These are phyloP conservation scores for Accipiter virgatus DNA, from an alignment of 2,113 vertebrate species.

Conservation along the genomic window DNA sequence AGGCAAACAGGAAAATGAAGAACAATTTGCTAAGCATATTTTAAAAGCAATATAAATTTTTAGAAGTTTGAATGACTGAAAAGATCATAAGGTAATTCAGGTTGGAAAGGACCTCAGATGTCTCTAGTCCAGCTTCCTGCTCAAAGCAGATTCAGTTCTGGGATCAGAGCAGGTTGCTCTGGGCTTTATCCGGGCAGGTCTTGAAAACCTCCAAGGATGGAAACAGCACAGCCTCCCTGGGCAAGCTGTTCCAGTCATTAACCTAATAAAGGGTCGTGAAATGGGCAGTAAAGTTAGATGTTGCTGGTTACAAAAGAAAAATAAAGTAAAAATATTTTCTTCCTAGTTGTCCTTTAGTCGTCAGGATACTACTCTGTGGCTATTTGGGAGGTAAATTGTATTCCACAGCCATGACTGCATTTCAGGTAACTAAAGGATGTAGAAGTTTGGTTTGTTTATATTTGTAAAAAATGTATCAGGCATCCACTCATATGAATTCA, in stretches of 20 bases:
- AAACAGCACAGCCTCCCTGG: background rate
- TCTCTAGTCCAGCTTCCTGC: background rate
- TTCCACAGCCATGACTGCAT: background rate
- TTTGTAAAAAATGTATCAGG: background rate
- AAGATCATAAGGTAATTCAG: background rate
- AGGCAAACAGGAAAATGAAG: background rate
- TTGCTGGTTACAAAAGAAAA: background rate
- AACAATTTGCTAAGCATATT: background rate
- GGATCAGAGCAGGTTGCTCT: background rate
- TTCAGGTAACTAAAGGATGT: background rate
- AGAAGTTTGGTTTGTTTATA: background rate
- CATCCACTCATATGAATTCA: background rate
- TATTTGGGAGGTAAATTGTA: background rate
- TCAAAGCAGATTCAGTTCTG: background rate
- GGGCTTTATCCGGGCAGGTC: background rate
- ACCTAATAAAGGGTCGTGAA: background rate
- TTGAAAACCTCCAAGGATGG: background rate
- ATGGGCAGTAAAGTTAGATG: background rate
- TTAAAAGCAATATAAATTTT: background rate
- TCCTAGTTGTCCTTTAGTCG: background rate
- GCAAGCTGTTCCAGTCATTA: background rate
- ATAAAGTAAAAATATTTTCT: background rate
- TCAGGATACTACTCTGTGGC: background rate
- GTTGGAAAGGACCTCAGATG: background rate
- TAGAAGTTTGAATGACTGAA: background rate